Evolutionary conservation across 1,140 invertebrate species (phyloP), one percentile per base, ranked within the genome.

Genomic region (Metaphire vulgaris): DNA sequence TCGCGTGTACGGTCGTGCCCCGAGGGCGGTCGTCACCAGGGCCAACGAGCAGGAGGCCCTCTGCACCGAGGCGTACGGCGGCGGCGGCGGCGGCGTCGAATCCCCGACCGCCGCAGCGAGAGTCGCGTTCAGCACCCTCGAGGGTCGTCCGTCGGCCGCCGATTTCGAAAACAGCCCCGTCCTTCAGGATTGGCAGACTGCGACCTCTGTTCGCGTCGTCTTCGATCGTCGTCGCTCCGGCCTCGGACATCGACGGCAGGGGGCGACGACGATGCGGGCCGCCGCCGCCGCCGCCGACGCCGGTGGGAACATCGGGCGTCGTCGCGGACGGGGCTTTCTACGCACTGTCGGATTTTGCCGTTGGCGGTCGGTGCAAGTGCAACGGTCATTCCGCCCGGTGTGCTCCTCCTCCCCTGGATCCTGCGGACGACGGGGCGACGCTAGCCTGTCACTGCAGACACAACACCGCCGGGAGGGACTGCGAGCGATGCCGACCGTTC

Each of bases 101-200:
- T 83, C 82, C 16, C 80, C 83, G 12, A 68, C 67, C 0, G 89
- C 86, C 1, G 67, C 72, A 41, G 87, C 91, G 0, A 87, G 96
- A 33, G 92, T 99, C 33, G 97, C 95, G 0, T 99, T 99, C 87
- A 96, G 94, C 82, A 97, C 95, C 0, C 86, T 99, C n/a, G 96
- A 98, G 83, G 96, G 94, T 0, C 89, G 97, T 0, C 97, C 97
- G 0, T 96, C 93, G 66, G 94, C 95, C 0, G 89, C 91, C 0
- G 94, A 98, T 81, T 96, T 99, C 81, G 97, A 99, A 84, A 91
- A 92, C 77, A 97, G 94, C 21, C 93, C 96, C 0, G 94, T 98
- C n/a, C 89, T 99, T 2, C 96, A 98, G 85, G 97, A 99, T 84
- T 99, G 97, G 97, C 94, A 99, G 0, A 99, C 97, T 0, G 97